Conservation (phyloP, 2,888 invertebrate genomes). For the Hermaeophaga mercurialis region DNA sequence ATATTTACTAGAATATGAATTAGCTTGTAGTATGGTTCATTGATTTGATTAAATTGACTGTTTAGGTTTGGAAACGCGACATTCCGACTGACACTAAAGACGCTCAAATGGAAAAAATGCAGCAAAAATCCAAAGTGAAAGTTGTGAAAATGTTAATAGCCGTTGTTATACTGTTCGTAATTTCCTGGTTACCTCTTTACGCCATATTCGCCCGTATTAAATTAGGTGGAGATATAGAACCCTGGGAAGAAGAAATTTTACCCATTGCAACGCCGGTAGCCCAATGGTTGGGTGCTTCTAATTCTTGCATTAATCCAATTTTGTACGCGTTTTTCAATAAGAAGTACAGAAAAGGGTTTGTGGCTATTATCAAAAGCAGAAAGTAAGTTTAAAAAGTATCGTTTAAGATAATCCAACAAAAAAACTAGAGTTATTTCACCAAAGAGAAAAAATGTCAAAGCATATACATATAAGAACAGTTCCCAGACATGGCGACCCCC, state of each 20-base stretch:
- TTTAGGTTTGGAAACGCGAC: conserved; percentile 73
- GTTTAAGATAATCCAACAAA: no score
- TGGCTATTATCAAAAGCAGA: conserved; percentile 83
- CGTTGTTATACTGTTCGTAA: conserved; percentile 89
- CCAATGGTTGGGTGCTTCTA: conserved; percentile 91
- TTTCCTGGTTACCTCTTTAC: conserved; percentile 93
- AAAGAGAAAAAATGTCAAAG: no score
- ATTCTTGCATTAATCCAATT: conserved; percentile 94
- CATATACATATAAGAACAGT: no score
- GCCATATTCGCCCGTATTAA: conserved; percentile 87
- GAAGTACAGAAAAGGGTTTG: conserved; percentile 89
- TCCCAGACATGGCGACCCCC: no score
- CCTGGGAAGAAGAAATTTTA: conserved; percentile 80
- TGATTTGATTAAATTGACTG: no score
- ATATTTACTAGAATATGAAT: background rate
- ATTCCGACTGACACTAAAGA: conserved; percentile 92
- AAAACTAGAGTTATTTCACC: no score
- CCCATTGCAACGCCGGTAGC: conserved; percentile 85
- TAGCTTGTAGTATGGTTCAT: no score
- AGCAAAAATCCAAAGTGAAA: conserved; percentile 92
- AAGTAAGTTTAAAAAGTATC: conserved; percentile 55
- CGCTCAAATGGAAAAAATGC: conserved; percentile 89
- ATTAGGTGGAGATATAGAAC: conserved; percentile 74
- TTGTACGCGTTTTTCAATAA: conserved; percentile 95
- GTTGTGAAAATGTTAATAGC: conserved; percentile 94